Evolutionary conservation across 2,113 vertebrate genomes (phyloP).

Genomic region (Limnothrissa miodon): DNA sequence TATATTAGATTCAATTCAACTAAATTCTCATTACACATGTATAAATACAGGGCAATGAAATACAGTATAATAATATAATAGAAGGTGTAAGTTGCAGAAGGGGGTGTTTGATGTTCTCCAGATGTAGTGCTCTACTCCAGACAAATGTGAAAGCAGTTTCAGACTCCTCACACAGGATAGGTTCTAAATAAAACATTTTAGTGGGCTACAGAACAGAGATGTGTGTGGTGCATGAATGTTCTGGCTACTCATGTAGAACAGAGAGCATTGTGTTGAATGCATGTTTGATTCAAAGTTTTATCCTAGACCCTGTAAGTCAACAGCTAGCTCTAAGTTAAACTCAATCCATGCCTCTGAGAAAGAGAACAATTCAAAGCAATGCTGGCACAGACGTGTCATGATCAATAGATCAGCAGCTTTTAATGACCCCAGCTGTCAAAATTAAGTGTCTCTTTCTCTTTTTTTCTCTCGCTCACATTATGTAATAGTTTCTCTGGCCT

Average conservation of each 20-base stretch:
- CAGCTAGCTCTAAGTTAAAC: not conserved
- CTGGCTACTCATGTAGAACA: not conserved
- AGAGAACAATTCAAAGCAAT: constrained; percentile 9
- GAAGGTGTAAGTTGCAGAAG: not conserved
- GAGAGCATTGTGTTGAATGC: not conserved
- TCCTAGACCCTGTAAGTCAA: not conserved
- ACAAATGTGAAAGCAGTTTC: not conserved
- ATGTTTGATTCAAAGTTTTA: not conserved
- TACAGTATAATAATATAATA: not conserved
- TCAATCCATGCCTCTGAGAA: not conserved
- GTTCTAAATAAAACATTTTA: not conserved
- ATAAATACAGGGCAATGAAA: too few relatives aligned
- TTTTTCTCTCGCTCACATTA: constrained; percentile 21
- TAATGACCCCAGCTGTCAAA: constrained; percentile 33
- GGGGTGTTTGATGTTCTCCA: not conserved
- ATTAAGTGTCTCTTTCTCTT: constrained; percentile 17
- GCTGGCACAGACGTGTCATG: constrained; percentile 25
- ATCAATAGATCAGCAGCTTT: constrained; percentile 23
- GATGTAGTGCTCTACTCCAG: not conserved
- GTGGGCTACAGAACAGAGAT: not conserved
- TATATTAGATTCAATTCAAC: too few relatives aligned
- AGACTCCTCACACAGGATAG: constrained; percentile 4
- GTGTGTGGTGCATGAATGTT: not conserved
- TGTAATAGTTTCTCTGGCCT: constrained; percentile 33
- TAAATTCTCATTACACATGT: too few relatives aligned